phyloP scores from a whole-genome alignment of 2,113 vertebrate genomes.

The Phoenicopterus ruber region DNA sequence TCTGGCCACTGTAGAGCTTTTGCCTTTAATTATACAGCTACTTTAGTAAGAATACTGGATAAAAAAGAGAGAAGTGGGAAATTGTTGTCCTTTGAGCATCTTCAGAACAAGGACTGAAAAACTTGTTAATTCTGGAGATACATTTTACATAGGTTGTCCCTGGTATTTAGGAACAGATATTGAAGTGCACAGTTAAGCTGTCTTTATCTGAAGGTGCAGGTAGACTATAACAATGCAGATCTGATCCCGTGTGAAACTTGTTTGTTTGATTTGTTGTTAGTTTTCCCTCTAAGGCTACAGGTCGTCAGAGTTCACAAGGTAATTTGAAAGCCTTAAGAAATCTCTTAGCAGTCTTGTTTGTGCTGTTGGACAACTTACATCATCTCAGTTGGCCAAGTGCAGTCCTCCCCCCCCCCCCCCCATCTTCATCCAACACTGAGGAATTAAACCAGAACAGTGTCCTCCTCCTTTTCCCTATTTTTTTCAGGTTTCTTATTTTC shows the following conservation, averaged over 20 bases:
- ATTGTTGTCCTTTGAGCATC: background rate
- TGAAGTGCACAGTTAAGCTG: background rate
- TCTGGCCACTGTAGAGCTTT: background rate
- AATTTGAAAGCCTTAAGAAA: constrained; percentile 20
- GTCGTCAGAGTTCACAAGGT: background rate
- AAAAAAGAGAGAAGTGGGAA: background rate
- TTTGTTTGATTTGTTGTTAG: background rate
- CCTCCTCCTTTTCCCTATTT: background rate
- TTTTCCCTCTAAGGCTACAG: background rate
- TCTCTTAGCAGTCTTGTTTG: background rate
- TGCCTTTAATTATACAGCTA: background rate
- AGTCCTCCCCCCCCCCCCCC: background rate
- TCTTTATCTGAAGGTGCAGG: background rate
- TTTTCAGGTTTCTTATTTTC: background rate
- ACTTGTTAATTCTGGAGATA: background rate
- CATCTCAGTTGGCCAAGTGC: background rate
- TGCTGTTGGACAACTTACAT: background rate
- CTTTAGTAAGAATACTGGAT: background rate
- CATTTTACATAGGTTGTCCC: background rate
- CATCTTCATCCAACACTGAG: background rate
- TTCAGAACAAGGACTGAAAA: background rate
- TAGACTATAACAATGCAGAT: background rate
- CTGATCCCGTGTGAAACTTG: background rate
- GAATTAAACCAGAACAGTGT: background rate
- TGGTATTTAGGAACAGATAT: background rate